Evolutionary conservation across 2,888 invertebrate genomes (phyloP), one percentile per base, ranked within the genome.

Genomic region (Hypolimnas misippus): DNA sequence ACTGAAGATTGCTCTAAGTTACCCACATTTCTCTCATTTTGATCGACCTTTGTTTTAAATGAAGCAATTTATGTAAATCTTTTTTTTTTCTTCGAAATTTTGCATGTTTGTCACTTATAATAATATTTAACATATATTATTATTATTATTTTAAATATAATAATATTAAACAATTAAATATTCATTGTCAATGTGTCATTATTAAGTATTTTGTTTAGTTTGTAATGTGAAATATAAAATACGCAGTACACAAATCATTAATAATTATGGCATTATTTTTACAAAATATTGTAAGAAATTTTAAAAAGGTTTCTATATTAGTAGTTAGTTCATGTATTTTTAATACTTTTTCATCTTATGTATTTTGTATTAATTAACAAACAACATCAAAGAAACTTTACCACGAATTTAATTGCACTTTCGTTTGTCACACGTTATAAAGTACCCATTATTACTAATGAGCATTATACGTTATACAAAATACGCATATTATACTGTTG

Each of bases 1-100:
- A 63, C 63, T 66, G 56, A 46, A 57, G 49, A 63, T 60, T 56
- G 62, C 51, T 40, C 55, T 56, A 46, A 65, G 51, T 60, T 40
- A 57, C 64, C 65, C 61, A 62, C 61, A 61, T 65, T 57, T 57
- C 61, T 60, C 35, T 50, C 60, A 51, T 60, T 56, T 42, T 52
- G 44, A 62, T 62, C 51, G 44, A 57, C 31, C n/a, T n/a, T n/a
- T n/a, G 44, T 44, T 51, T 62, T 42, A 49, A 49, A 25, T 49
- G 29, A 14, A 29, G 8, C 14, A 8, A 49, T 49, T 29, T 25
- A 29, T 49, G 46, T 21, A 46, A 46, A 12, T 35, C 3, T 14
- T 14, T n/a, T n/a, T 14, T 29, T 14, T 1, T 7, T 2, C 1
- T 17, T 42, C 7, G 7, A 7, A 35, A 6, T 5, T 17, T 38